phyloP scores from a whole-genome alignment of 2,113 vertebrate genomes.

The Trogon melanurus region DNA sequence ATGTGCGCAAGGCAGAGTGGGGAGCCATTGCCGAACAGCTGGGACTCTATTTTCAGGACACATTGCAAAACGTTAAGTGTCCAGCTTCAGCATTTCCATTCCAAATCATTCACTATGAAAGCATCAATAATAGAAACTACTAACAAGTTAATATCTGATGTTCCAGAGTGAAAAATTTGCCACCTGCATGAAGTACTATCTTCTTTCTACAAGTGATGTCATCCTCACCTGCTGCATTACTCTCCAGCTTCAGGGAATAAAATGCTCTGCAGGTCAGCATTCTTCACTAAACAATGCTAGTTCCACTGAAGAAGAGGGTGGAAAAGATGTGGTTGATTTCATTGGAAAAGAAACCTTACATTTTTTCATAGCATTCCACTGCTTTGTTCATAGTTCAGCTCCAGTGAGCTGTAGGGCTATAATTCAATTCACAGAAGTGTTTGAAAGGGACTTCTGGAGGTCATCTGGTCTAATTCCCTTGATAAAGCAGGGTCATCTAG shows the following conservation, averaged over 20 bases:
- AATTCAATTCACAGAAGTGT: background rate
- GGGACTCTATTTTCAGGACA: background rate
- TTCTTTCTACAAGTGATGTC: background rate
- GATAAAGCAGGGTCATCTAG: background rate
- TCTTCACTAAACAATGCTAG: background rate
- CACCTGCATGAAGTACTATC: background rate
- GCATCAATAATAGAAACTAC: background rate
- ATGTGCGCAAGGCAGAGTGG: background rate
- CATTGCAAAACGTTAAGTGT: background rate
- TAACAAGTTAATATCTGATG: background rate
- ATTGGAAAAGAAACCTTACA: background rate
- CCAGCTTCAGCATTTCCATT: background rate
- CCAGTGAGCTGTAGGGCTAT: background rate
- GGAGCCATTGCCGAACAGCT: background rate
- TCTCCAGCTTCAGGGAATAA: background rate
- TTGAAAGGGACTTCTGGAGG: background rate
- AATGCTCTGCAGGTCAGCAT: background rate
- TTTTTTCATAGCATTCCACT: background rate
- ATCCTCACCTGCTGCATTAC: background rate
- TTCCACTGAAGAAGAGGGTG: background rate
- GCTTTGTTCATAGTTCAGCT: background rate
- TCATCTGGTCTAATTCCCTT: background rate
- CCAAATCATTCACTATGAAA: background rate
- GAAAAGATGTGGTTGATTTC: background rate
- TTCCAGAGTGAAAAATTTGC: background rate